Evolutionary conservation across 2,113 vertebrate genomes (phyloP).

Genomic region (Sinocyclocheilus anshuiensis): DNA sequence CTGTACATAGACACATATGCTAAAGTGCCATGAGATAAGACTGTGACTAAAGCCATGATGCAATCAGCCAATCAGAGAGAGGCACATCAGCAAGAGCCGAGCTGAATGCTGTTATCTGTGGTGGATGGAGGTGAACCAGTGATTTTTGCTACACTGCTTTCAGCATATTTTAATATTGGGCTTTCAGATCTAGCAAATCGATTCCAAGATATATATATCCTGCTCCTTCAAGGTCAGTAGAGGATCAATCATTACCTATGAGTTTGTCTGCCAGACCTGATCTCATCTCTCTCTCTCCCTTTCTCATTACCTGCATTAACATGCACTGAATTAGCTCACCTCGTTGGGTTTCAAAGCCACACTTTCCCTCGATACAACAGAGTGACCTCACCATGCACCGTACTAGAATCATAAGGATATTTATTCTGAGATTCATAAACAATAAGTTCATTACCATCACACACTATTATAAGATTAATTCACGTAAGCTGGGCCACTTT

Average conservation of each 20-base stretch:
- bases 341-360: conserved; percentile 53
- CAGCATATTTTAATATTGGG: conserved; percentile 34
- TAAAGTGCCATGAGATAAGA: background rate
- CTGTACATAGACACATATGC: background rate
- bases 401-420: background rate
- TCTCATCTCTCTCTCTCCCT: conserved; percentile 6
- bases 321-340: conserved; percentile 50
- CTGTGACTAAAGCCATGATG: conserved; percentile 1
- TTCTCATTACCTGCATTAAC: conserved; percentile 48
- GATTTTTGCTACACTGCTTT: conserved; percentile 14
- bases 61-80: conserved; percentile 17
- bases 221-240: conserved; percentile 26
- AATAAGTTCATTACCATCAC: background rate
- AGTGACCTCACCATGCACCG: conserved; percentile 45
- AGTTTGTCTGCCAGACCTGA: conserved; percentile 9
- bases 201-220: conserved; percentile 45
- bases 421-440: background rate
- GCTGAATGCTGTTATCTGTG: background rate
- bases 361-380: conserved; percentile 42
- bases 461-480: background rate
- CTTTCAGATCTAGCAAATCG: conserved; percentile 31
- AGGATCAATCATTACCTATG: conserved; percentile 41
- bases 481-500: background rate
- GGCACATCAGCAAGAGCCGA: background rate
- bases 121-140: background rate